Base-by-base conservation (phyloP, 2,113 vertebrate species). In the Thalassoma bifasciatum region DNA sequence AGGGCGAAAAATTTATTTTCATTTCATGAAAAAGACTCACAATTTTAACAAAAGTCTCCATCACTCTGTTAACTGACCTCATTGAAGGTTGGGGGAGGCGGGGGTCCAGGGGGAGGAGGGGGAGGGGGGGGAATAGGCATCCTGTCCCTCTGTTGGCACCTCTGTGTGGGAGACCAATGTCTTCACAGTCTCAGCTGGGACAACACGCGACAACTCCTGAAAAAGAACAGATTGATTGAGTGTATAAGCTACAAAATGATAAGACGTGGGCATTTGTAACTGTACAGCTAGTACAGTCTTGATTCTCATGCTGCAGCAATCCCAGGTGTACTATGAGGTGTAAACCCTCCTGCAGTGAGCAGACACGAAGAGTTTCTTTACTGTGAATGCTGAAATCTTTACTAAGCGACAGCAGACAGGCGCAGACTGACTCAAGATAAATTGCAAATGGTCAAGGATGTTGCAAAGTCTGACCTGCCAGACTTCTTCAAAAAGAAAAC, bases 81-180 rank as follows among this genome's bases (percentile, higher is more conserved):
- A 74, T 58, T 91, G 84, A 97, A 96, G 65, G 94, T 94, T 47
- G 97, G 96, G 65, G 96, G 96, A 0, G 96, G 97, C 0, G 96
- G 96, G 63, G 96, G 96, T 60, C 96, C 93, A 1, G 92, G 95
- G 1, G 96, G 96, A 1, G 95, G 96, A 0, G 96, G 96, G 3
- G 95, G 96, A 22, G 96, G 96, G 17, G 96, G 96, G 84, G 97
- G 96, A 88, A 96, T 95, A 14, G 97, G 96, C 97, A 99, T 99
- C 88, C 82, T 96, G 94, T 85, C 85, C 88, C 90, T 64, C 30
- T 89, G 72, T 61, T 82, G 86, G 84, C 75, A 87, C 86, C 65
- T 74, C 86, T 81, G 82, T 78, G 72, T 87, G 56, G n/a, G 60
- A 42, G 34, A 21, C 63, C 5, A n/a, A 13, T 9, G 59, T 40